Conservation (phyloP, 2,888 invertebrate genomes). For the Polyploca ridens region DNA sequence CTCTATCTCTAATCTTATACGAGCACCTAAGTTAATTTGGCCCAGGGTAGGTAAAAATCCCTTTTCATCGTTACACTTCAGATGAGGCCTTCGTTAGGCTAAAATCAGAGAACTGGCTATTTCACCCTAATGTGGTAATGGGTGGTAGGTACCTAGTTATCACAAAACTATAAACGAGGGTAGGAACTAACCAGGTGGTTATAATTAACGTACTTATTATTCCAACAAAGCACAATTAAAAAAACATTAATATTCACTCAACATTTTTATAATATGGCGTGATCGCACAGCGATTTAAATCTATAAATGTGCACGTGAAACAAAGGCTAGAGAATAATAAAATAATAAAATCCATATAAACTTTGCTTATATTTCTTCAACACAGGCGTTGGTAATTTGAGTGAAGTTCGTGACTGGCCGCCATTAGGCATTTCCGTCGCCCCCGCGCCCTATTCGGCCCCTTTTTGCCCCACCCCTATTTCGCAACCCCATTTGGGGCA, state of each 20-base stretch:
- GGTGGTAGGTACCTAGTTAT: too few species aligned
- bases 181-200: too few species aligned
- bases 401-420: slow-evolving; percentile 71
- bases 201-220: not conserved
- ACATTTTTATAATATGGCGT: slow-evolving; percentile 28
- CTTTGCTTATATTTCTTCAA: not conserved
- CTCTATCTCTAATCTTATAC: too few species aligned
- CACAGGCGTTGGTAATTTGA: slow-evolving; percentile 55
- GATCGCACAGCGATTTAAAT: slow-evolving; percentile 19
- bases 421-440: slow-evolving; percentile 75
- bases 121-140: too few species aligned
- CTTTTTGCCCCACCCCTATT: slow-evolving; percentile 38
- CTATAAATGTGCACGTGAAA: not conserved
- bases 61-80: too few species aligned
- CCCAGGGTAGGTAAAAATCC: too few species aligned
- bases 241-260: not conserved
- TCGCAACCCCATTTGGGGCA: slow-evolving; percentile 56
- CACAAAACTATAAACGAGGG: too few species aligned
- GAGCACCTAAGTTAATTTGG: too few species aligned
- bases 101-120: too few species aligned
- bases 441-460: slow-evolving; percentile 38
- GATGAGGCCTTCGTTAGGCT: too few species aligned
- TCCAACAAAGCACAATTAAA: not conserved
- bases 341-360: slow-evolving; percentile 30
- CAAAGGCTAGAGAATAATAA: not conserved